Evolutionary conservation across 2,797 vertebrate genomes (phyloP), one percentile per base, ranked within the genome.

Genomic region (Antrozous pallidus): DNA sequence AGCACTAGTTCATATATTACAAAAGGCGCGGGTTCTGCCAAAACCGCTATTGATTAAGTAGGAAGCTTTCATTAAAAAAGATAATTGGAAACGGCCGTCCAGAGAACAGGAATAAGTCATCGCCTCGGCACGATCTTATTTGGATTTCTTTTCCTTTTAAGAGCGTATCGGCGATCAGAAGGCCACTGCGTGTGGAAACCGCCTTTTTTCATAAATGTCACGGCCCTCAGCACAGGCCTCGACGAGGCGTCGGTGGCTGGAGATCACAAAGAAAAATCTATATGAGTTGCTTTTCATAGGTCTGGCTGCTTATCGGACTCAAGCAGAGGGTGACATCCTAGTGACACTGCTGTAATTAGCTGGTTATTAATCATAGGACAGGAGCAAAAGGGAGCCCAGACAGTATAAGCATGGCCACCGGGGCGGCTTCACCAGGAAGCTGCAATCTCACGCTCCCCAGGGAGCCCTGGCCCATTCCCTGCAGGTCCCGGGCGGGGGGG

Each of bases 1-100:
- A 87, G 91, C 94, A 83, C 51, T 16, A 88, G 92, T 93, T 96
- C 61, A 45, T 88, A 91, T 77, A 51, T 95, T 94, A 96, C 88
- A 24, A 93, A 95, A 93, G 91, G 93, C 42, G 94, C 51, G 18
- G 47, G 90, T 31, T 69, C 97, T 94, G 97, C 97, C 97, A 80
- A 88, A 33, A 1, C 51, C 0, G 0, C 93, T 97, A 98, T 96
- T 97, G 98, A 98, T 98, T 97, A 98, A 97, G 93, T 80, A 96
- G 83, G 36, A 95, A 94, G 96, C 86, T 87, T 97, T 96, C 97
- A 95, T 87, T 93, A 95, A 91, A 96, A 96, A 95, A 96, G 97
- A 97, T 97, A 95, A 98, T 96, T 97, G 97, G 95, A 96, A 97
- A 93, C 33, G 71, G 91, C 91, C 42, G 81, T 4, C 42, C 10